Evolutionary conservation across 1,140 invertebrate genomes (phyloP).

Genomic region (Maniola jurtina): DNA sequence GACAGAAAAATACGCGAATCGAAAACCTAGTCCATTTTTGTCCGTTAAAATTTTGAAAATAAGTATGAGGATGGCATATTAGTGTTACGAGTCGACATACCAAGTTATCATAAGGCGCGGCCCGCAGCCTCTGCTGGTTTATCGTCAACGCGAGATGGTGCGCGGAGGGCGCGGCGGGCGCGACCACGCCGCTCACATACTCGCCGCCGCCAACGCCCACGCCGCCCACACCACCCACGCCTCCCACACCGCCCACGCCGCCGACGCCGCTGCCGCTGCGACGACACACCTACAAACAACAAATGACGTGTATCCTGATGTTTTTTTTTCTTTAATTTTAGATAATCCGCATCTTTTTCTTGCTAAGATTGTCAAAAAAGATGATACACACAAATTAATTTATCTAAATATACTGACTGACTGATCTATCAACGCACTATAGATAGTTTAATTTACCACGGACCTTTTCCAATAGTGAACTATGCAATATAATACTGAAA

Average conservation of each 20-base stretch:
- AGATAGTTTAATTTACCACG: no score
- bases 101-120: constrained; percentile 74
- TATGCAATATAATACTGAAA: no score
- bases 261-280: constrained; percentile 52
- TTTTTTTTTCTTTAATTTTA: no score
- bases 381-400: neutral
- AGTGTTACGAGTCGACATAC: constrained; percentile 29
- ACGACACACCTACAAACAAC: constrained; percentile 60
- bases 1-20: no score
- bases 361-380: neutral
- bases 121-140: constrained; percentile 71
- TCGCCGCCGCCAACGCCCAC: constrained; percentile 45
- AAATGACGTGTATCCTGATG: neutral
- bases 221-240: constrained; percentile 40
- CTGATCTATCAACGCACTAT: no score
- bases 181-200: constrained; percentile 59
- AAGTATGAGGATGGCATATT: neutral
- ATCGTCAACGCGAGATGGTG: constrained; percentile 75
- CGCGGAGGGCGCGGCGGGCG: constrained; percentile 54
- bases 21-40: no score
- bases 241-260: constrained; percentile 50
- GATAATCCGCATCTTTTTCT: neutral
- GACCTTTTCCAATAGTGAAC: no score
- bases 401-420: neutral
- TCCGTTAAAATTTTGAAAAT: no score